Percentiles rank a stretch among this genome's conserved stretches.
These are phyloP conservation scores for Troides oblongomaculatus DNA, from an alignment of 2,888 invertebrate genomes.

Conservation along the genomic window DNA sequence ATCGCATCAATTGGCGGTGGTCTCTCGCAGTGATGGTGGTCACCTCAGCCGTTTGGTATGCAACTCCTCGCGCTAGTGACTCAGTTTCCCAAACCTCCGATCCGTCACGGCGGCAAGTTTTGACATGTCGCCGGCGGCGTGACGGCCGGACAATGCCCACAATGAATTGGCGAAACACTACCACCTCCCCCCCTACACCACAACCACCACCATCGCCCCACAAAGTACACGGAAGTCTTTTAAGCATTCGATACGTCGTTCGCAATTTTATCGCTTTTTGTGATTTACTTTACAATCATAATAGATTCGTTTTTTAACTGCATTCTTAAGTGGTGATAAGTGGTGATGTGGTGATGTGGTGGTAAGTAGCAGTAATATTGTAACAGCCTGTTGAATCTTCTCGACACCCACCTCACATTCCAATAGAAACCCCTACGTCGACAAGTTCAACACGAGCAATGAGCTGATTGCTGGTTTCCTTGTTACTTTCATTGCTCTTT, in stretches of 20 bases:
- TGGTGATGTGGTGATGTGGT: no score
- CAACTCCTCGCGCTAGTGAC: slow-evolving; percentile 36
- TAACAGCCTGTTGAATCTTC: no score
- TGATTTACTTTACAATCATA: background rate
- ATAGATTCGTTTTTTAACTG: no score
- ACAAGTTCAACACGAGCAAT: no score
- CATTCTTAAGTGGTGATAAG: no score
- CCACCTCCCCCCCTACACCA: background rate
- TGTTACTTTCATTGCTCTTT: no score
- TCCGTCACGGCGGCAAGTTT: slow-evolving; percentile 37
- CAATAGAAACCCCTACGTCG: no score
- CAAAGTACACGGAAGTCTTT: slow-evolving; percentile 26
- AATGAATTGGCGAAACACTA: slow-evolving; percentile 37
- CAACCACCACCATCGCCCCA: no score
- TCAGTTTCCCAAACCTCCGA: slow-evolving; percentile 37
- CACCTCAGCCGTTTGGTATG: background rate
- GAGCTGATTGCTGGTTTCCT: no score
- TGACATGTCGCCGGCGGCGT: slow-evolving; percentile 34
- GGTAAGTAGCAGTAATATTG: no score
- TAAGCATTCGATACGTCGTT: slow-evolving; percentile 35
- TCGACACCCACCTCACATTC: no score
- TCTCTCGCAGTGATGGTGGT: background rate
- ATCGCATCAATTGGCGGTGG: background rate
- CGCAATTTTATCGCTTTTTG: slow-evolving; percentile 29
- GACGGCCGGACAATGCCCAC: slow-evolving; percentile 31